Conservation (phyloP, 2,113 vertebrate genomes). For the Ceyx margarethae region DNA sequence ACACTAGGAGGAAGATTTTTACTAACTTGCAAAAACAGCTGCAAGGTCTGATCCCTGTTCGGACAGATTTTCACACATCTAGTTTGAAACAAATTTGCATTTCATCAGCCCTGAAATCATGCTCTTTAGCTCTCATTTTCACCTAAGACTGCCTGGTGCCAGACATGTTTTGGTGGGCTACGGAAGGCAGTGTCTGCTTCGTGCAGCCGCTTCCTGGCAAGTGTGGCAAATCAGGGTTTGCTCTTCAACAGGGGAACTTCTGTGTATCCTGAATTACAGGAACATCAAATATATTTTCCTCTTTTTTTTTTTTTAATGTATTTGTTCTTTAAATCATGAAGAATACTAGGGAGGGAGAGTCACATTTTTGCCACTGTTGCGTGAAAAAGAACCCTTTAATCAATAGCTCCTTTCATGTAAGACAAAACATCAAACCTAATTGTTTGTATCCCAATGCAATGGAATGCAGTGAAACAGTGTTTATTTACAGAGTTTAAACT, state of each 20-base stretch:
- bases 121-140: not conserved
- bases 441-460: no score
- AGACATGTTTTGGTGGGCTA: not conserved
- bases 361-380: not conserved
- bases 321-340: not conserved
- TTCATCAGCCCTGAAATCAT: not conserved
- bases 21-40: not conserved
- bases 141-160: not conserved
- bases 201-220: not conserved
- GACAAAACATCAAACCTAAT: no score
- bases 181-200: not conserved
- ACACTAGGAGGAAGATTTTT: not conserved
- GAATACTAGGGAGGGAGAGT: not conserved
- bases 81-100: not conserved
- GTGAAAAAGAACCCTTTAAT: not conserved
- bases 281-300: not conserved
- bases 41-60: not conserved
- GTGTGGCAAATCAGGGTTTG: not conserved
- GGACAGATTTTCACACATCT: not conserved
- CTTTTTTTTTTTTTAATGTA: constrained; percentile 1
- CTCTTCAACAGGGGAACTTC: not conserved
- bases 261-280: constrained; percentile 1
- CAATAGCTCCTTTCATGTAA: not conserved
- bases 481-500: no score
- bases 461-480: no score